Percentiles rank a stretch among this genome's conserved stretches.
Evolutionary conservation across 2,113 vertebrate species (phyloP).

Genomic region (Formicarius rufipectus): DNA sequence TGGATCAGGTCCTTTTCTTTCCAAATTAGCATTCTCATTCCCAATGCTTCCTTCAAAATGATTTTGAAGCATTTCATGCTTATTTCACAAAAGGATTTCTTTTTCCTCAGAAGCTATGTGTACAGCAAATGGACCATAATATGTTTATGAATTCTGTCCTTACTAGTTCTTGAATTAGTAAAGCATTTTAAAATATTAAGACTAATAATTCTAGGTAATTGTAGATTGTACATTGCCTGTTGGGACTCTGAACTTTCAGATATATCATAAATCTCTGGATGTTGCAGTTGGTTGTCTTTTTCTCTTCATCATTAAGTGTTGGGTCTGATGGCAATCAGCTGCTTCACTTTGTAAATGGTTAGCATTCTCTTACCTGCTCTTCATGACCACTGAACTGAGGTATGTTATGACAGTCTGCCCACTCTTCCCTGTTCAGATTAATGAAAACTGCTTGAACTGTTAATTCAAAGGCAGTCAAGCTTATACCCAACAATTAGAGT

Average conservation of each 20-base stretch:
- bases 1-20: neutral
- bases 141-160: slow-evolving; percentile 44
- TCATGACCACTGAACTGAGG: slow-evolving; percentile 74
- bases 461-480: slow-evolving; percentile 81
- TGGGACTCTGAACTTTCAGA: slow-evolving; percentile 25
- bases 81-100: slow-evolving; percentile 32
- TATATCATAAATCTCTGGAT: neutral
- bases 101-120: neutral
- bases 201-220: slow-evolving; percentile 61
- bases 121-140: slow-evolving; percentile 60
- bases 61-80: neutral
- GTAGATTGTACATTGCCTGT: neutral
- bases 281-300: slow-evolving; percentile 20
- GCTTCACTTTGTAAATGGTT: slow-evolving; percentile 45
- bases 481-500: slow-evolving; percentile 77
- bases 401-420: slow-evolving; percentile 76
- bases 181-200: slow-evolving; percentile 58
- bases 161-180: slow-evolving; percentile 1
- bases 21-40: neutral
- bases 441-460: slow-evolving; percentile 77
- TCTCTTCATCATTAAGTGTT: neutral
- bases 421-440: slow-evolving; percentile 74
- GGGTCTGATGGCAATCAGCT: slow-evolving; percentile 46
- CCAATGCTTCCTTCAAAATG: neutral
- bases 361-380: slow-evolving; percentile 61